phyloP scores from a whole-genome alignment of 2,888 invertebrate genomes.

The Sphinx pinastri region DNA sequence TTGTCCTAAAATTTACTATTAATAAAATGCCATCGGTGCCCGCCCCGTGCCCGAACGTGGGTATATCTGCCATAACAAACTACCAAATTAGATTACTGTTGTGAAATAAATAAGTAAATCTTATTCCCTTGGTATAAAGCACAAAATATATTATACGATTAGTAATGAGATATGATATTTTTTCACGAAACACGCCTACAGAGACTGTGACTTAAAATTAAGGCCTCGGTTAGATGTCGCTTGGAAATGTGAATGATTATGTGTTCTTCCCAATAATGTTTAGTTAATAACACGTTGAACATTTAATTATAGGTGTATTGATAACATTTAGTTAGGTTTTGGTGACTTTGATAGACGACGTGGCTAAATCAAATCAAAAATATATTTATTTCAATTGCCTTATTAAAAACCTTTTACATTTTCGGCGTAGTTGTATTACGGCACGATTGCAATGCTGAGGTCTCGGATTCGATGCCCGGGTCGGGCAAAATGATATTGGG shows the following conservation, averaged over 20 bases:
- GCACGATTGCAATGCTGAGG: too few species aligned
- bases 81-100: constrained; percentile 35
- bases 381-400: too few species aligned
- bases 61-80: constrained; percentile 57
- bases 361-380: too few species aligned
- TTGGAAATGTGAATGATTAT: constrained; percentile 52
- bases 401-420: too few species aligned
- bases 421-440: too few species aligned
- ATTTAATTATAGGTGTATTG: too few species aligned
- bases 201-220: constrained; percentile 57
- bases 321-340: background rate
- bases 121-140: background rate
- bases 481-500: too few species aligned
- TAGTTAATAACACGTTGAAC: background rate
- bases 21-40: constrained; percentile 53
- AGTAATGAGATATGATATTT: background rate
- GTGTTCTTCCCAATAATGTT: constrained; percentile 43
- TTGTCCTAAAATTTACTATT: constrained; percentile 37
- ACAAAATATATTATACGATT: background rate
- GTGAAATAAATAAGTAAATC: background rate
- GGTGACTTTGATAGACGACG: too few species aligned
- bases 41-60: constrained; percentile 62
- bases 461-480: too few species aligned
- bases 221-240: constrained; percentile 66
- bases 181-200: constrained; percentile 57